These are phyloP conservation scores for Xestoiulus laeticollis DNA, from an alignment of 2,888 invertebrate genomes.

Conservation along the genomic window DNA sequence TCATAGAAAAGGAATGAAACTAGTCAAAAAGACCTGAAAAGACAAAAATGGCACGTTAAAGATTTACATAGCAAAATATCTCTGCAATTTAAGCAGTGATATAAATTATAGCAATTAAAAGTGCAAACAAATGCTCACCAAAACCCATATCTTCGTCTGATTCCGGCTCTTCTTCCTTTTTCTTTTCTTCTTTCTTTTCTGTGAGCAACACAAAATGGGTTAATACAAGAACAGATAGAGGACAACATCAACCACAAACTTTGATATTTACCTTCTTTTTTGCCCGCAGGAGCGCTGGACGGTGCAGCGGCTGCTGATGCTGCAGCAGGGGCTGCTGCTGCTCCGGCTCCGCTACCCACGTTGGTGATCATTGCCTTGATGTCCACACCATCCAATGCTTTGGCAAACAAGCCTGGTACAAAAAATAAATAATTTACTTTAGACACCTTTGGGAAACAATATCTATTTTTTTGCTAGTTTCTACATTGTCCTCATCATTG, in stretches of 20 bases:
- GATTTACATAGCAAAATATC: not conserved
- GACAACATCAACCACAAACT: not conserved
- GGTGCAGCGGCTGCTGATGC: constrained; percentile 67
- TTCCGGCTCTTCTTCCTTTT: constrained; percentile 59
- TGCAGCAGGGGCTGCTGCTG: constrained; percentile 76
- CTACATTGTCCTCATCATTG: constrained; percentile 52
- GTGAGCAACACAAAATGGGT: not conserved
- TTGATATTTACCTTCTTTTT: constrained; percentile 55
- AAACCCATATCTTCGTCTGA: constrained; percentile 61
- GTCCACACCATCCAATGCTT: constrained; percentile 93
- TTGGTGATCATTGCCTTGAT: constrained; percentile 92
- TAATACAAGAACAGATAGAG: not conserved
- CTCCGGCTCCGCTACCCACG: constrained; percentile 90
- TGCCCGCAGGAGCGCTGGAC: constrained; percentile 62
- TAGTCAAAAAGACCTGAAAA: not conserved
- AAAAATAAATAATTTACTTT: constrained; percentile 42
- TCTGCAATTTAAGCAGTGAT: not conserved
- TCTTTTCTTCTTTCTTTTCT: constrained; percentile 58
- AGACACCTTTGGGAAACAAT: constrained; percentile 16
- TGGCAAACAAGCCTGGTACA: constrained; percentile 81
- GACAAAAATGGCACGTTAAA: not conserved
- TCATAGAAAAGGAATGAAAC: not conserved
- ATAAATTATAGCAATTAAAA: not conserved
- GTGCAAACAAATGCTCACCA: constrained; percentile 54
- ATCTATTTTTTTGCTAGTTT: not conserved